Percentiles rank a stretch among this genome's conserved stretches.
Evolutionary conservation across 2,113 vertebrate species (phyloP).

Genomic region (Rana temporaria): DNA sequence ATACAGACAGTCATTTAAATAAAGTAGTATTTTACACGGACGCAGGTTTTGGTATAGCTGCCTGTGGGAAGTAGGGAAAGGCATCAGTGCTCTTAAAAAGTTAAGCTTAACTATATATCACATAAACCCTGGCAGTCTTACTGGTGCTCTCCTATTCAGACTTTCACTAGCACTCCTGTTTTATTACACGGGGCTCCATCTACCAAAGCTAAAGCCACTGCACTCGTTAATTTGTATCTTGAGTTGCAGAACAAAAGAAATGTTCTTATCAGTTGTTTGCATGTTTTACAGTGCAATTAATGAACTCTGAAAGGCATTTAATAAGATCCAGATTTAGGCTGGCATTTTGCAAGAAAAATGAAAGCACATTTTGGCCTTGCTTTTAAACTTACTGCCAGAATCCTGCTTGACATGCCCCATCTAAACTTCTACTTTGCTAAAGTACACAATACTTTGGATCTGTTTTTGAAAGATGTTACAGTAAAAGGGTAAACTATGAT

Average conservation of each 20-base stretch:
- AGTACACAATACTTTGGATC: neutral
- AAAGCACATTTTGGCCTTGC: conserved; percentile 26
- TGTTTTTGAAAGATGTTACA: neutral
- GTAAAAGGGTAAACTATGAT: neutral
- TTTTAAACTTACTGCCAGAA: conserved; percentile 22
- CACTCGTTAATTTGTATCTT: conserved; percentile 48
- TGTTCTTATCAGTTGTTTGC: conserved; percentile 53
- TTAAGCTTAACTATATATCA: conserved; percentile 30
- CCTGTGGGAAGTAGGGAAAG: neutral
- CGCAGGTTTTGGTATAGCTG: conserved; percentile 17
- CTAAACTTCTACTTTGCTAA: conserved; percentile 30
- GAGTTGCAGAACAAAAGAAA: conserved; percentile 55
- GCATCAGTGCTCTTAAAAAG: conserved; percentile 28
- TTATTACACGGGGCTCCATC: conserved; percentile 33
- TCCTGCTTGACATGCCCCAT: conserved; percentile 45
- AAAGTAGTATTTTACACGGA: neutral
- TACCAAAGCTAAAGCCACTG: conserved; percentile 18
- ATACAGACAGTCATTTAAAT: neutral
- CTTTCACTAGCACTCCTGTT: conserved; percentile 37
- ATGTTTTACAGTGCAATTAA: neutral
- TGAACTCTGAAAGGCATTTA: conserved; percentile 51
- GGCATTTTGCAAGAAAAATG: conserved; percentile 44
- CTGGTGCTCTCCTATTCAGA: conserved; percentile 20
- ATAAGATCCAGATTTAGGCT: conserved; percentile 44
- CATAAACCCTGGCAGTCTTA: conserved; percentile 20